A percentile compares a stretch with the other conserved stretches of the same genome.
Evolutionary conservation across 2,888 invertebrate genomes (phyloP).

Genomic region (Euphydryas editha): DNA sequence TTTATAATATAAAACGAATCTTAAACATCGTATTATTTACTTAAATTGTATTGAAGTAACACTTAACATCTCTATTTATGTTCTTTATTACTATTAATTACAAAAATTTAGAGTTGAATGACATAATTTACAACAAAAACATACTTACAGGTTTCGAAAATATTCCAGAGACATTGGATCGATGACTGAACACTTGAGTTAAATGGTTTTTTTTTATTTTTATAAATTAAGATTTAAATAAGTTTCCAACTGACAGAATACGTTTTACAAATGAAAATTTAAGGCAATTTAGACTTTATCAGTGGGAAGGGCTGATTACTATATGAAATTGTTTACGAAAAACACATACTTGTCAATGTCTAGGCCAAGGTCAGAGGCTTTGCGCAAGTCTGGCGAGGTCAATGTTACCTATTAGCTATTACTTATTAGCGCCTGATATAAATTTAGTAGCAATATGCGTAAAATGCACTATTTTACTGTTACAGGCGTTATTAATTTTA

Average conservation of each 20-base stretch:
- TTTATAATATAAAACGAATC: too few species aligned
- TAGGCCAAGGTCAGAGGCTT: constrained; percentile 27
- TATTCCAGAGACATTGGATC: neutral
- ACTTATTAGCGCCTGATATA: neutral
- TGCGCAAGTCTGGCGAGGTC: constrained; percentile 34
- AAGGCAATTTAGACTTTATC: neutral
- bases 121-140: too few species aligned
- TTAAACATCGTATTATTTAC: too few species aligned
- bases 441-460: neutral
- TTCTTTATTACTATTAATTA: too few species aligned
- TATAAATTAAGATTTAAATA: neutral
- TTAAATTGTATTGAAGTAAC: too few species aligned
- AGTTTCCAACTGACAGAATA: neutral
- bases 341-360: constrained; percentile 26
- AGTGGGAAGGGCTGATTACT: neutral
- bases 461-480: neutral
- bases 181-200: neutral
- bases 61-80: too few species aligned
- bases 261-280: neutral
- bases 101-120: too few species aligned
- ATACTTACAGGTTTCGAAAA: too few species aligned
- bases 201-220: neutral
- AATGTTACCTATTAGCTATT: constrained; percentile 16
- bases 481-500: too few species aligned
- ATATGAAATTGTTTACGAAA: constrained; percentile 28